Conservation (phyloP, 2,888 invertebrate genomes). For the Sinelater perroti region DNA sequence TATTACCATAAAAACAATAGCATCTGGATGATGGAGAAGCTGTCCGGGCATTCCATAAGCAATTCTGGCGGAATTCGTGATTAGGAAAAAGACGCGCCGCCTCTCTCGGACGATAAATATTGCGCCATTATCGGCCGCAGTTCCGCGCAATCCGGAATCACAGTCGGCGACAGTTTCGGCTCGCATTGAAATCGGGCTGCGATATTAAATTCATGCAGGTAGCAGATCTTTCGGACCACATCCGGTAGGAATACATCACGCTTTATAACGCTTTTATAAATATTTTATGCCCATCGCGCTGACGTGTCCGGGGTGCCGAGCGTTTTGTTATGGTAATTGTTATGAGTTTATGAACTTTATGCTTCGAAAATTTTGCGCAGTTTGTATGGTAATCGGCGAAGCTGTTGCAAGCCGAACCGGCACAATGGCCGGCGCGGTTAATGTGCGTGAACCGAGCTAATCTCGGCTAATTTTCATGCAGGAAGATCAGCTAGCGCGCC, state of each 20-base stretch:
- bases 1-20: slow-evolving; percentile 45
- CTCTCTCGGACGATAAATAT: no score
- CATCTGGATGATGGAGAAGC: slow-evolving; percentile 38
- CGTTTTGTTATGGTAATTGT: slow-evolving; percentile 38
- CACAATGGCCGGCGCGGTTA: not conserved
- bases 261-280: slow-evolving; percentile 31
- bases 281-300: slow-evolving; percentile 31
- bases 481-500: no score
- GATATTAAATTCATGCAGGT: slow-evolving; percentile 35
- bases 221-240: slow-evolving; percentile 30
- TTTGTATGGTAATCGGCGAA: slow-evolving; percentile 23
- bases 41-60: slow-evolving; percentile 39
- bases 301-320: slow-evolving; percentile 31
- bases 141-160: no score
- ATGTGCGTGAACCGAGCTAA: slow-evolving; percentile 12
- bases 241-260: slow-evolving; percentile 35
- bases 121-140: no score
- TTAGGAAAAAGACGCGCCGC: no score
- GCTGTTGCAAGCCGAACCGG: not conserved
- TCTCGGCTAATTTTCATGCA: slow-evolving; percentile 8
- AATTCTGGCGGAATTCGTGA: slow-evolving; percentile 39
- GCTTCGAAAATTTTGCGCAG: slow-evolving; percentile 36
- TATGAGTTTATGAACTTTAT: slow-evolving; percentile 36
- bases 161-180: slow-evolving; percentile 6
- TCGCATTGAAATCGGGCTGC: slow-evolving; percentile 21